Evolutionary conservation across 2,113 vertebrate species (phyloP).

Genomic region (Leptodactylus fuscus): DNA sequence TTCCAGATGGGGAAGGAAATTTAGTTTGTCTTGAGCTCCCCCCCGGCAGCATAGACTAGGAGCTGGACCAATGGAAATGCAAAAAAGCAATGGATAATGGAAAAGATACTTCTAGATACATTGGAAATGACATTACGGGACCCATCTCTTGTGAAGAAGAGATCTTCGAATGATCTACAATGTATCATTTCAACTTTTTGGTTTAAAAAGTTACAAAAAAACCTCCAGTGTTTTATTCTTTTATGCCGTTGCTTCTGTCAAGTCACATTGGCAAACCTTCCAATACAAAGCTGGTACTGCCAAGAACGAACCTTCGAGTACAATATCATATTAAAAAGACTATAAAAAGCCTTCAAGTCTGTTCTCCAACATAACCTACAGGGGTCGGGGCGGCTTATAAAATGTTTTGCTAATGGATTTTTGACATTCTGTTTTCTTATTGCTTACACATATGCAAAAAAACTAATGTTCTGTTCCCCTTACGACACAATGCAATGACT

Average conservation of each 20-base stretch:
- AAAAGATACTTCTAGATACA: no score
- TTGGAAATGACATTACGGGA: no score
- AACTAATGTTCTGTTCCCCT: background rate
- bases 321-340: background rate
- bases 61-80: no score
- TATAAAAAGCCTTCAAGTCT: background rate
- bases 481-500: background rate
- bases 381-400: background rate
- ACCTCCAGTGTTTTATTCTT: no score
- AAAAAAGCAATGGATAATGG: no score
- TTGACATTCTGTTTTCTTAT: background rate
- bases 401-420: background rate
- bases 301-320: background rate
- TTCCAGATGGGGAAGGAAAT: no score
- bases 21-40: no score
- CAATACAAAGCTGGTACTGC: background rate
- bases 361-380: background rate
- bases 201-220: background rate
- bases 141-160: no score
- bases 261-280: background rate
- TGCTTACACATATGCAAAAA: background rate
- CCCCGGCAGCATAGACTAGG: no score
- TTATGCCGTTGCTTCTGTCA: background rate
- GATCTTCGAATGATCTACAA: no score
- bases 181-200: background rate